phyloP scores from a whole-genome alignment of 2,888 invertebrate genomes.

The Orgyia antiqua region DNA sequence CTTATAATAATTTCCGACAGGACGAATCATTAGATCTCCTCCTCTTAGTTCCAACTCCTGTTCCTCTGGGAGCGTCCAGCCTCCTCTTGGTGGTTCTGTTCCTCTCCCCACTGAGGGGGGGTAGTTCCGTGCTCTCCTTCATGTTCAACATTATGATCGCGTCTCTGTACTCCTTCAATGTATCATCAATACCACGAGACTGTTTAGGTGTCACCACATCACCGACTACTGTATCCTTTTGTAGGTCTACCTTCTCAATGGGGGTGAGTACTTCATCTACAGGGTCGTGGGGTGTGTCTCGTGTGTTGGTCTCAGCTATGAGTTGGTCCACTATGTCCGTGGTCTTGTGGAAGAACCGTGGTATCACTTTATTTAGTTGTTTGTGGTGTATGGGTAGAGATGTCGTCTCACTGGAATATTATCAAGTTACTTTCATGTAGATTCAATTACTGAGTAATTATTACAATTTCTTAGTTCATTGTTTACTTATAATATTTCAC shows the following conservation, averaged over 20 bases:
- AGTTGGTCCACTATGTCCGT: slow-evolving; percentile 37
- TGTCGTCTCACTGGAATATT: slow-evolving; percentile 26
- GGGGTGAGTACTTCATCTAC: slow-evolving; percentile 42
- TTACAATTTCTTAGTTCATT: no score
- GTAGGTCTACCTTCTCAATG: slow-evolving; percentile 36
- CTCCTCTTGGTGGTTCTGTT: not conserved
- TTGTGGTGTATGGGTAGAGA: slow-evolving; percentile 30
- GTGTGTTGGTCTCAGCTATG: slow-evolving; percentile 40
- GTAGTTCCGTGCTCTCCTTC: not conserved
- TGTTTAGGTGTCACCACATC: slow-evolving; percentile 27
- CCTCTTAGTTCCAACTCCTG: slow-evolving; percentile 25
- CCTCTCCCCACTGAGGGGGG: slow-evolving; percentile 35
- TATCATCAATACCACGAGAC: slow-evolving; percentile 26
- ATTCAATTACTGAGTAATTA: no score
- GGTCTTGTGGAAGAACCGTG: slow-evolving; percentile 32
- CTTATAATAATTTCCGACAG: not conserved
- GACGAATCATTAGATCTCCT: slow-evolving; percentile 8
- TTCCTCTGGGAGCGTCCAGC: not conserved
- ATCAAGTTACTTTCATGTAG: no score
- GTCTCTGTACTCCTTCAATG: slow-evolving; percentile 43
- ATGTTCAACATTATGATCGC: slow-evolving; percentile 21
- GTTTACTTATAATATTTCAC: no score
- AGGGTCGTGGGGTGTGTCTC: slow-evolving; percentile 37
- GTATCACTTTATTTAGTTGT: slow-evolving; percentile 29
- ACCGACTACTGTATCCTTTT: slow-evolving; percentile 34